Evolutionary conservation across 2,888 invertebrate species (phyloP).

Genomic region (Melanophora roralis): DNA sequence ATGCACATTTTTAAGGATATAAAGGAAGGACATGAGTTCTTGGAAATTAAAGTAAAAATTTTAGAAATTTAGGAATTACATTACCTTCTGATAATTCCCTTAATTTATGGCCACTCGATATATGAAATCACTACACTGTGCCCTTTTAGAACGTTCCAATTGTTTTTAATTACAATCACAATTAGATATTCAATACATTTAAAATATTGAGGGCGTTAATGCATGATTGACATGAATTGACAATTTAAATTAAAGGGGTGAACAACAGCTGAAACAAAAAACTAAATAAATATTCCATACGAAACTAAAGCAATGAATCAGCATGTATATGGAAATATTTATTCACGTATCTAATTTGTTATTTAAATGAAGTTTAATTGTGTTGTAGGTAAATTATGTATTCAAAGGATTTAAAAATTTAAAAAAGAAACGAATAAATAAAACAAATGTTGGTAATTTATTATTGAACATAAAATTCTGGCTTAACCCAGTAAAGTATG

Average conservation of each 20-base stretch:
- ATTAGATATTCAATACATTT: conserved; percentile 59
- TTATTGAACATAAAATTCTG: neutral
- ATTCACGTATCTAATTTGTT: neutral
- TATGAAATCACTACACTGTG: neutral
- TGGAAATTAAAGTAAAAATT: too few species aligned
- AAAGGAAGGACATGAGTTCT: too few species aligned
- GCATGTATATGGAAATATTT: neutral
- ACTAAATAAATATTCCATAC: neutral
- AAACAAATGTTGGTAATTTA: conserved; percentile 16
- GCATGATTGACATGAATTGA: conserved; percentile 61
- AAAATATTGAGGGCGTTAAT: conserved; percentile 57
- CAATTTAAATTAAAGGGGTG: conserved; percentile 54
- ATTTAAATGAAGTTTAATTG: conserved; percentile 31
- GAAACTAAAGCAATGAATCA: conserved; percentile 20
- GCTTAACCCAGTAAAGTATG: neutral
- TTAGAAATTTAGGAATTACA: too few species aligned
- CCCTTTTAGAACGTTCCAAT: conserved; percentile 28
- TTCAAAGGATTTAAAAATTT: neutral
- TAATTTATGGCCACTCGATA: too few species aligned
- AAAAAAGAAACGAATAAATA: neutral
- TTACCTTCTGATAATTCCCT: too few species aligned
- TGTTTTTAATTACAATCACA: conserved; percentile 62
- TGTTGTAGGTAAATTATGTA: neutral
- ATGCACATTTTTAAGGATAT: too few species aligned
- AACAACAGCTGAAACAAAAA: conserved; percentile 10